phyloP scores from a whole-genome alignment of 2,113 vertebrate genomes.

The Pandion haliaetus region DNA sequence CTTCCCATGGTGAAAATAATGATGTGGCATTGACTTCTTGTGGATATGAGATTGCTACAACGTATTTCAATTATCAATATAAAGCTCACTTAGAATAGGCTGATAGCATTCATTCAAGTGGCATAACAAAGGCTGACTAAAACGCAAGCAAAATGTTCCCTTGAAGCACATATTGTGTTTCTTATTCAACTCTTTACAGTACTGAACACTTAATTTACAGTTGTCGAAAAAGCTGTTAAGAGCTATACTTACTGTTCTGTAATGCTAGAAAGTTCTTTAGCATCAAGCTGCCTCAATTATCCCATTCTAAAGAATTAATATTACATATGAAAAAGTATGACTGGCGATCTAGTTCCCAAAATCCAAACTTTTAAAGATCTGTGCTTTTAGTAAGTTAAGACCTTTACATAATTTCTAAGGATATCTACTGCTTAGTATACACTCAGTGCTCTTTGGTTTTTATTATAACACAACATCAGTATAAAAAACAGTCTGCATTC shows the following conservation, averaged over 20 bases:
- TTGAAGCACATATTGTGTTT: not conserved
- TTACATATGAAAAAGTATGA: not conserved
- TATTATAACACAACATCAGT: not conserved
- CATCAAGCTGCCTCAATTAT: not conserved
- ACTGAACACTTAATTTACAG: not conserved
- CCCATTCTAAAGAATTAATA: not conserved
- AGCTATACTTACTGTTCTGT: not conserved
- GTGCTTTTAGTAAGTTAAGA: not conserved
- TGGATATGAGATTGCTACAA: not conserved
- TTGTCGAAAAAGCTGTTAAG: not conserved
- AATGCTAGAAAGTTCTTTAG: not conserved
- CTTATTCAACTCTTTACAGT: not conserved
- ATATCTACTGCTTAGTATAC: not conserved
- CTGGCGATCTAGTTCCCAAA: not conserved
- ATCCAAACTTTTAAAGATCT: not conserved
- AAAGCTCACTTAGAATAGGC: not conserved
- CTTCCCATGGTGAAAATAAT: constrained; percentile 39
- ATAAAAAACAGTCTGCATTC: not conserved
- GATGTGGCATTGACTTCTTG: not conserved
- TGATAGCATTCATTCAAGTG: not conserved
- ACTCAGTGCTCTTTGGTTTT: not conserved
- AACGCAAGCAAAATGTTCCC: not conserved
- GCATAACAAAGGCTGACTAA: constrained; percentile 22
- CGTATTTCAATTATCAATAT: not conserved
- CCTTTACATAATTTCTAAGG: not conserved